Conservation (phyloP, 2,113 vertebrate genomes). For the Cyphomyrus plagiostoma region DNA sequence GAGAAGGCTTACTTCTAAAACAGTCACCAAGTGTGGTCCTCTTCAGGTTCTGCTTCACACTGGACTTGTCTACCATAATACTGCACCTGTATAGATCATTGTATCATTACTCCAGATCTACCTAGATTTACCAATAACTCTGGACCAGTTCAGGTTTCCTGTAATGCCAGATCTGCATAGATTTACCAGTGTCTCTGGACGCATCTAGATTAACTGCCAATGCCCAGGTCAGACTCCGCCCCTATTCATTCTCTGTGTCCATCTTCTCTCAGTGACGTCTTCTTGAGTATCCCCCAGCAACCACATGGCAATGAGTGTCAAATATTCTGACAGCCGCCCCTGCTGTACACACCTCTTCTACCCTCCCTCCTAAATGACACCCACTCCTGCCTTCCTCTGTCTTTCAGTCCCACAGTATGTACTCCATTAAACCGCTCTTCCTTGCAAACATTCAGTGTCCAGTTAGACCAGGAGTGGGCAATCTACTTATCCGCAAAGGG, state of each 20-base stretch:
- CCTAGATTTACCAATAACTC: not conserved
- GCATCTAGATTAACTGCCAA: not conserved
- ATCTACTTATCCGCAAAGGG: too few relatives aligned
- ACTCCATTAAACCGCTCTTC: not conserved
- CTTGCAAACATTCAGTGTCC: not conserved
- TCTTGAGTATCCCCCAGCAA: constrained; percentile 61
- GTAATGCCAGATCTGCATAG: not conserved
- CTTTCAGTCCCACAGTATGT: constrained; percentile 6
- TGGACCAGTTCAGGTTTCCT: not conserved
- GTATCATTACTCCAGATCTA: not conserved
- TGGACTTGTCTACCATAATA: not conserved
- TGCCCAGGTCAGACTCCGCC: not conserved
- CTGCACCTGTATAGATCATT: not conserved
- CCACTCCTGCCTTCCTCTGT: constrained; percentile 43
- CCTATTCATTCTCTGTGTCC: constrained; percentile 58
- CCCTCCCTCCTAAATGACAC: constrained; percentile 64
- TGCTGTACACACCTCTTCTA: constrained; percentile 51
- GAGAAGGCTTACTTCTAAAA: not conserved
- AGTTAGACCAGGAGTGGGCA: too few relatives aligned
- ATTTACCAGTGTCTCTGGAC: not conserved
- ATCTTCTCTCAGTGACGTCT: constrained; percentile 60
- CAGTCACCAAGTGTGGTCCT: not conserved
- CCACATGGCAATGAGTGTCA: constrained; percentile 59
- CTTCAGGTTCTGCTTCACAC: not conserved
- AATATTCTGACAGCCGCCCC: constrained; percentile 64